These are phyloP conservation scores for Rhizoglyphus robini DNA, from an alignment of 1,140 invertebrate species.

Conservation along the genomic window DNA sequence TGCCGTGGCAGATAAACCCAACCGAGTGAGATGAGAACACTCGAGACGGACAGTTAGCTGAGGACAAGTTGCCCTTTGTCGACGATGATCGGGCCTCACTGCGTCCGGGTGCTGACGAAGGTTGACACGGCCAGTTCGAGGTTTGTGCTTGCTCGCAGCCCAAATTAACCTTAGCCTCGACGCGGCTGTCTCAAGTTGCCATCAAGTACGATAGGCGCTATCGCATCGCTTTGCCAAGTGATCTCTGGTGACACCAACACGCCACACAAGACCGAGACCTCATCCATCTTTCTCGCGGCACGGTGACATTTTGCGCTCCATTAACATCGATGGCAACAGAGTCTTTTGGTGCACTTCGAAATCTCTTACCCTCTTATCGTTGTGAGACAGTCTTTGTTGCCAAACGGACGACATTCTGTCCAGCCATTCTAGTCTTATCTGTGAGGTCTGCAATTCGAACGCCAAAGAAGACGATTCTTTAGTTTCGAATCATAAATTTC, in stretches of 20 bases:
- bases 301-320: conserved; percentile 11
- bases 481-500: not conserved
- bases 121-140: not conserved
- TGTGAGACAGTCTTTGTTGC: too few species aligned
- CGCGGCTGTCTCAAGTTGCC: not conserved
- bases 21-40: not conserved
- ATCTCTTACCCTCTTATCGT: too few species aligned
- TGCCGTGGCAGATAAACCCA: too few species aligned
- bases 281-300: conserved; percentile 13
- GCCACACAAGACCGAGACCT: not conserved
- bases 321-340: not conserved
- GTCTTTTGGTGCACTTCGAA: not conserved
- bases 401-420: too few species aligned
- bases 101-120: not conserved
- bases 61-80: conserved; percentile 10
- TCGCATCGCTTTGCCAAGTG: not conserved
- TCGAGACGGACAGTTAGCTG: conserved; percentile 2
- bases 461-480: not conserved
- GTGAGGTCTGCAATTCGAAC: too few species aligned
- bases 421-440: too few species aligned
- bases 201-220: not conserved
- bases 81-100: not conserved
- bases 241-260: not conserved
- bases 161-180: not conserved
- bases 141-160: not conserved